Evolutionary conservation across 2,888 invertebrate genomes (phyloP), one percentile per base, ranked within the genome.

Genomic region (Ecliptopera silaceata): DNA sequence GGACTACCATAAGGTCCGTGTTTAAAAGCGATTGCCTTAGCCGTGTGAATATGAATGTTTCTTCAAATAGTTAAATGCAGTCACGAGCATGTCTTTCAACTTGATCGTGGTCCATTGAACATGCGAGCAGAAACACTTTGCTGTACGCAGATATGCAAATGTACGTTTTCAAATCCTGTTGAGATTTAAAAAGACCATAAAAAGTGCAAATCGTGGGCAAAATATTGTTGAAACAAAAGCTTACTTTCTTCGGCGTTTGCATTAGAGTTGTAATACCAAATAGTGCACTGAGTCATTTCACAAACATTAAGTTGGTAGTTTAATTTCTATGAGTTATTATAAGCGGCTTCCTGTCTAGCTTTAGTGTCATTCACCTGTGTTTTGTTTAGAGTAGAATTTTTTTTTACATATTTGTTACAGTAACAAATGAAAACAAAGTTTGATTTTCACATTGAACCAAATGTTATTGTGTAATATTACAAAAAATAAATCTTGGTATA

Each of bases 61-160:
- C 55, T 61, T 58, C 39, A 56, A 61, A 59, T 45, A 61, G 53
- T 38, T 59, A 58, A 61, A 57, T 52, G 52, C 20, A 53, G 61
- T 63, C 65, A 65, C 63, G 61, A 64, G 34, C 56, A 38, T 48
- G 52, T 52, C 61, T 59, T 57, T 61, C 57, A 51, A 62, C 49
- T 54, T 45, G 54, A 63, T 65, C 60, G 56, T 47, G 56, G 39
- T 52, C 62, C 54, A 60, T 61, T 57, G 56, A 59, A 49, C 56
- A 56, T 57, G 56, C 53, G 57, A 54, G 56, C 36, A 49, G 22
- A 59, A 58, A 56, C 49, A 48, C 49, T 47, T 45, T 18, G 18
- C 38, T 46, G 26, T 44, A 58, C 51, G 55, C 39, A 52, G 44
- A 56, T 59, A 60, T 65, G 61, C 48, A 49, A 58, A 61, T 56